Conservation (phyloP, 1,140 invertebrate genomes). For the Olivierus martensii region DNA sequence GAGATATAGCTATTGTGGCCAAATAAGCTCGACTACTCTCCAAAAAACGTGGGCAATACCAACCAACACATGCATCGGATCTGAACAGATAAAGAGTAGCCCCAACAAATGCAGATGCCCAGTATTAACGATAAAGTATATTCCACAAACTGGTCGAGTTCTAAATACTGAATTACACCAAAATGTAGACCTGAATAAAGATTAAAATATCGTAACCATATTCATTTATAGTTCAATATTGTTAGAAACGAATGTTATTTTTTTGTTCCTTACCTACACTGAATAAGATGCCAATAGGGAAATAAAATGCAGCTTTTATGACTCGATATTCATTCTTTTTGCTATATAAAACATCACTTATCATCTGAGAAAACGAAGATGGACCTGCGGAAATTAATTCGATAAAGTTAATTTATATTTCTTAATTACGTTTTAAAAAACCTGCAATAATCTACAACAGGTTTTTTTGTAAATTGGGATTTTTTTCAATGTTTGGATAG, state of each 20-base stretch:
- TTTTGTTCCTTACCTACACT: background rate
- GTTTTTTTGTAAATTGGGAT: too few species aligned
- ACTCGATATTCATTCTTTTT: slow-evolving; percentile 4
- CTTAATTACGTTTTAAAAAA: too few species aligned
- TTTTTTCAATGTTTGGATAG: too few species aligned
- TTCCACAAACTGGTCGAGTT: background rate
- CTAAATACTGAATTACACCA: background rate
- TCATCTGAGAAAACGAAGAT: background rate
- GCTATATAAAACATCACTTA: background rate
- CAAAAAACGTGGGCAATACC: background rate
- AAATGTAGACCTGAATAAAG: background rate
- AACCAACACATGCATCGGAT: slow-evolving; percentile 7
- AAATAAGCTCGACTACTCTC: slow-evolving; percentile 1
- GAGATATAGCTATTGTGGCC: slow-evolving; percentile 3
- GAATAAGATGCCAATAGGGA: slow-evolving; percentile 6
- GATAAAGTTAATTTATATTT: too few species aligned
- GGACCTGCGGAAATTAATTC: too few species aligned
- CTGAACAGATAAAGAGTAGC: slow-evolving; percentile 2
- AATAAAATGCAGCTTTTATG: slow-evolving; percentile 3
- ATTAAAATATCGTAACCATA: background rate
- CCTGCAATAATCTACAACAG: too few species aligned
- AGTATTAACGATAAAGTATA: background rate
- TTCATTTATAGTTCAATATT: too few species aligned
- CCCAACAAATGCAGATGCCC: background rate
- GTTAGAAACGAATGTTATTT: background rate